Base-by-base conservation (phyloP, 2,888 invertebrate genomes). In the Platynereis dumerilii region DNA sequence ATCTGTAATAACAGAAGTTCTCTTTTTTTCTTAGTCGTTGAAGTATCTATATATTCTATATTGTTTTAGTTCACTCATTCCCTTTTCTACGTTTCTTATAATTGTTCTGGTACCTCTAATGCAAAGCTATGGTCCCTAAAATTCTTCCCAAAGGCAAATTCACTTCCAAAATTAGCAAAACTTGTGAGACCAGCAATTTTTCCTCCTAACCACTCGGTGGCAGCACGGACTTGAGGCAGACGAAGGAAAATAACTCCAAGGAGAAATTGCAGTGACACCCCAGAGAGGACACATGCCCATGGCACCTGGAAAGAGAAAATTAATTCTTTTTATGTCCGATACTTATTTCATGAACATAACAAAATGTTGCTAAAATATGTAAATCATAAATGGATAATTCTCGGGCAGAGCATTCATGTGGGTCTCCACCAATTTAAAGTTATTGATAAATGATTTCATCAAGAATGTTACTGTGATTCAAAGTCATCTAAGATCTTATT, bases 231-330 rank as follows among this genome's bases (percentile, higher is more conserved):
- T 20, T n/a, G 5, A 48, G n/a, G 48, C 7, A n/a, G 22, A n/a
- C 48, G n/a, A n/a, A 48, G 22, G n/a, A 48, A 5, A 48, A 48
- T 5, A 5, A 48, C 5, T 5, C 48, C 48, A n/a, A 48, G n/a
- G 22, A 48, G n/a, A n/a, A 48, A 48, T n/a, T 48, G 48, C 20
- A 48, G 48, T 7, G 22, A 5, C 20, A 48, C 22, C 20, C 48
- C 48, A 5, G 48, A 48, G 20, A n/a, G 3, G 3, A 48, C 48
- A 48, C 48, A 48, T 7, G 5, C 20, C 48, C 48, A 48, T 5
- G 48, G 17, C 48, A 48, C 48, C 48, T 48, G 48, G 22, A 12
- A n/a, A n/a, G n/a, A 48, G 7, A 48, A 48, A n/a, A 42, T 17
- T 12, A 42, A 17, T 42, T 17, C 17, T 42, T 10, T 42, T 12